A percentile compares a stretch with the other conserved stretches of the same genome.
Conservation (phyloP, 2,797 vertebrate species). For the Dicrostonyx torquatus region DNA sequence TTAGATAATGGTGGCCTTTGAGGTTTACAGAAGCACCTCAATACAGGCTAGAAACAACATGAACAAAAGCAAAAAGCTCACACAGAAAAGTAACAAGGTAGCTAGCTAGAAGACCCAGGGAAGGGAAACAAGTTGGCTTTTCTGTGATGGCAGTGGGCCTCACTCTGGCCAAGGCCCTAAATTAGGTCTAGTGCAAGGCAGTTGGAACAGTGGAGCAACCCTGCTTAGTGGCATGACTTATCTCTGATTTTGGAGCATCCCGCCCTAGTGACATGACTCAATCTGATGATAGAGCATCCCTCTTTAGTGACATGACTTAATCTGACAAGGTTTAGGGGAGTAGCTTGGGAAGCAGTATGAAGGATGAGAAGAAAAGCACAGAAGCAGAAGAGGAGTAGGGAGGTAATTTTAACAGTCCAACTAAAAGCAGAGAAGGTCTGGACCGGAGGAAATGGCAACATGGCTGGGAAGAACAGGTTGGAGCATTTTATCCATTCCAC, state of each 20-base stretch:
- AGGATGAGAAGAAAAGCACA: background rate
- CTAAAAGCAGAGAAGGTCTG: background rate
- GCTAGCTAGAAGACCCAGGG: background rate
- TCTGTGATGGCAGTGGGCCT: background rate
- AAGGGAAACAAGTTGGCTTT: background rate
- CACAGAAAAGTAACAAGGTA: background rate
- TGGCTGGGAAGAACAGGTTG: background rate
- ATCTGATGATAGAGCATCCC: background rate
- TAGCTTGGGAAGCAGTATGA: background rate
- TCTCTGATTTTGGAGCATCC: background rate
- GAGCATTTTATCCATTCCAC: background rate
- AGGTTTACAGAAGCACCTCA: background rate
- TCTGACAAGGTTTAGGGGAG: background rate
- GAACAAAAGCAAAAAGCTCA: background rate
- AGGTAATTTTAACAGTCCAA: background rate
- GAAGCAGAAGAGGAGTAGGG: background rate
- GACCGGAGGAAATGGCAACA: background rate
- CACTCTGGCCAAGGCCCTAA: background rate
- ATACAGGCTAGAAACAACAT: background rate
- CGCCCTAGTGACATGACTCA: background rate
- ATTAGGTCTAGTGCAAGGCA: background rate
- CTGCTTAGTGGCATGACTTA: background rate
- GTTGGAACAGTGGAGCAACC: background rate
- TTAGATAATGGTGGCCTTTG: slow-evolving; percentile 27
- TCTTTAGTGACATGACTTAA: background rate